phyloP scores from a whole-genome alignment of 2,797 vertebrate species.

The Gila robusta region DNA sequence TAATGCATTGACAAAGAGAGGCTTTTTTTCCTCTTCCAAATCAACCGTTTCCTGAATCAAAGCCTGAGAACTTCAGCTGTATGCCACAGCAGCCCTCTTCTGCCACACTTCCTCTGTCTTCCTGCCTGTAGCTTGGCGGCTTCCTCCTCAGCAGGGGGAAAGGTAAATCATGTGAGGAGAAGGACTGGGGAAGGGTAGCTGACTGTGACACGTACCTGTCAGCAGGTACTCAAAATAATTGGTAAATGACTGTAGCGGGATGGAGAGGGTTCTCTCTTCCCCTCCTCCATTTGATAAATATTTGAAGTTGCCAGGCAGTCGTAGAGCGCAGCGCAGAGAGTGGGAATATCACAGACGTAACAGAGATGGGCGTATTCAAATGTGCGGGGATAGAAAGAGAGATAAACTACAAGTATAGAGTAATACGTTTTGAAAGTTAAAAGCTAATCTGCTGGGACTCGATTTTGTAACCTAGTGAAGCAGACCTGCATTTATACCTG shows the following conservation, averaged over 20 bases:
- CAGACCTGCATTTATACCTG: constrained; percentile 33
- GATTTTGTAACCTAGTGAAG: constrained; percentile 25
- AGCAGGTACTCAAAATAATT: constrained; percentile 87
- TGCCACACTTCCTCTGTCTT: constrained; percentile 48
- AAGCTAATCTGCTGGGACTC: constrained; percentile 28
- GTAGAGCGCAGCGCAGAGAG: constrained; percentile 62
- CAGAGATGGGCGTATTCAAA: background rate
- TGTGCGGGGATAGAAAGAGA: constrained; percentile 6
- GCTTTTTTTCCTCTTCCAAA: constrained; percentile 28
- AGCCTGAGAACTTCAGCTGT: constrained; percentile 65
- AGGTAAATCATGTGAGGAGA: constrained; percentile 65
- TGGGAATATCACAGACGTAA: constrained; percentile 27
- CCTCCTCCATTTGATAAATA: constrained; percentile 74
- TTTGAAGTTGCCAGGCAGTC: constrained; percentile 78
- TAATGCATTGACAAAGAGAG: constrained; percentile 49
- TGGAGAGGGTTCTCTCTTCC: constrained; percentile 70
- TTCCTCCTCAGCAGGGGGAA: constrained; percentile 67
- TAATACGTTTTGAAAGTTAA: constrained; percentile 14
- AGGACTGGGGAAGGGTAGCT: constrained; percentile 66
- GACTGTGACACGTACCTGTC: constrained; percentile 84
- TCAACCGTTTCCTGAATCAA: constrained; percentile 71
- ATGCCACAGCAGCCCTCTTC: constrained; percentile 58
- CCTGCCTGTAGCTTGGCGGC: constrained; percentile 69
- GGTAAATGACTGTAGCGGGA: constrained; percentile 83
- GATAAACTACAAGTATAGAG: constrained; percentile 16